These are phyloP conservation scores for Orchestia grillus DNA, from an alignment of 1,140 invertebrate genomes.

Conservation along the genomic window DNA sequence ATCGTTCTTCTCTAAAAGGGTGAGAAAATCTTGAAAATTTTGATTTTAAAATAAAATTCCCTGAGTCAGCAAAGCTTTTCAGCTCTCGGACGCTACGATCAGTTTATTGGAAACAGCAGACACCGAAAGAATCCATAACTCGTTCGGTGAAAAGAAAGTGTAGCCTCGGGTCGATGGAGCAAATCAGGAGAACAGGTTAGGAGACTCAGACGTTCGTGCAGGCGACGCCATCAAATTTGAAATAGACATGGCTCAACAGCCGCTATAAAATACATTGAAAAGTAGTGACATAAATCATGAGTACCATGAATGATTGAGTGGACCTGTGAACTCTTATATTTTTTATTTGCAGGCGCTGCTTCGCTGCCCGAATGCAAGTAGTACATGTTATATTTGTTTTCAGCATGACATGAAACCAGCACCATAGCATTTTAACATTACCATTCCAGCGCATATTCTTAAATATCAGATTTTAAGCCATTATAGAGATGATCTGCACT, in stretches of 20 bases:
- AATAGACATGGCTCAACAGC: not conserved
- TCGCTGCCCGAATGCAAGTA: no score
- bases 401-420: no score
- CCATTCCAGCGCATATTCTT: no score
- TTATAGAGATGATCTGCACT: no score
- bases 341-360: no score
- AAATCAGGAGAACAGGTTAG: not conserved
- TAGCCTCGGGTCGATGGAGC: not conserved
- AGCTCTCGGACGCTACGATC: not conserved
- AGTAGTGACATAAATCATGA: not conserved
- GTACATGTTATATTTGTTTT: no score
- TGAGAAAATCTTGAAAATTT: not conserved
- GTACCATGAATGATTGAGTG: not conserved
- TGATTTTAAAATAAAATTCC: not conserved
- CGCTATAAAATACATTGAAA: not conserved
- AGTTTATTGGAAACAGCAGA: not conserved
- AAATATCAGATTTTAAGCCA: no score
- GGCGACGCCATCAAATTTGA: not conserved
- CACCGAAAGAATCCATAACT: not conserved
- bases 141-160: not conserved
- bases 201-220: not conserved
- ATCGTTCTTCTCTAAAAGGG: not conserved
- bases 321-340: no score
- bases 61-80: not conserved
- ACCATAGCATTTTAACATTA: no score